phyloP scores from a whole-genome alignment of 2,797 vertebrate species.

The Schizopygopsis malacanthus region DNA sequence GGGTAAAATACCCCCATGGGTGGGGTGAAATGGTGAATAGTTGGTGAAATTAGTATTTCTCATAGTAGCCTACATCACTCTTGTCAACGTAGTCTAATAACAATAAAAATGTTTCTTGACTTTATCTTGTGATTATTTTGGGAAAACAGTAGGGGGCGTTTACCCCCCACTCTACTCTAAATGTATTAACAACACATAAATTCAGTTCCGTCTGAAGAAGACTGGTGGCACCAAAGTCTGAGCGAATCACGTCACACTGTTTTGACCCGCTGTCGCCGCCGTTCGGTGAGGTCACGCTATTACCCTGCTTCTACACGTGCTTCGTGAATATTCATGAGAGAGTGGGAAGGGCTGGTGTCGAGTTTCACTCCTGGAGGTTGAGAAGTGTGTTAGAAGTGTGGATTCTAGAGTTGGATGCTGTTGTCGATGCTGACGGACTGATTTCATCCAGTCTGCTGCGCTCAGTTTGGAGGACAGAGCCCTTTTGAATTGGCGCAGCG shows the following conservation, averaged over 20 bases:
- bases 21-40: no score
- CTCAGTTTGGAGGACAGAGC: conserved; percentile 43
- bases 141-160: no score
- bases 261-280: conserved; percentile 23
- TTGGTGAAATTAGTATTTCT: no score
- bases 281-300: conserved; percentile 40
- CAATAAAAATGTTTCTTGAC: no score
- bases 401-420: conserved; percentile 57
- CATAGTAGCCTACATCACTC: no score
- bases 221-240: conserved; percentile 81
- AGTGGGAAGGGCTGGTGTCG: conserved; percentile 66
- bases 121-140: no score
- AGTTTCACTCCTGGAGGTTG: conserved; percentile 67
- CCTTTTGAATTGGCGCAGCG: conserved; percentile 19
- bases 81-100: no score
- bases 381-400: conserved; percentile 55
- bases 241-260: conserved; percentile 56
- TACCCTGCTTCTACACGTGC: conserved; percentile 73
- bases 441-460: conserved; percentile 38
- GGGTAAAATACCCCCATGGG: no score
- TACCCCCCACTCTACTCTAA: neutral
- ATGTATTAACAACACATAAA: neutral
- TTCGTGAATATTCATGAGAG: conserved; percentile 72
- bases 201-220: conserved; percentile 71
- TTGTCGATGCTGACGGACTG: conserved; percentile 56